Percentiles rank a stretch among this genome's conserved stretches.
Conservation (phyloP, 2,797 vertebrate genomes). For the Hoplostethus atlanticus region DNA sequence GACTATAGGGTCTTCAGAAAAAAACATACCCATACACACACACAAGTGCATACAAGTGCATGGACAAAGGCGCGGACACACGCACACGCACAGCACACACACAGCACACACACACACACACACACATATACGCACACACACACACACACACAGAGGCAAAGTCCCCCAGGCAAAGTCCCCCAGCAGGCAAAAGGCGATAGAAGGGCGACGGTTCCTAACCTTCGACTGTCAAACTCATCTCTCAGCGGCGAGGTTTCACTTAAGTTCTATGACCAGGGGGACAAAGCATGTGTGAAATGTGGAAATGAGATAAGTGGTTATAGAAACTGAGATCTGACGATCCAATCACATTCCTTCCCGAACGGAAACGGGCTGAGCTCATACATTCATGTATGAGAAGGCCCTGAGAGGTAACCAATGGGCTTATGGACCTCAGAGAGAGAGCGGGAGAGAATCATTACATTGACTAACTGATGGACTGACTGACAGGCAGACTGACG, state of each 20-base stretch:
- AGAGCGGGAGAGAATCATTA: conserved; percentile 70
- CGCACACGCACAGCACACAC: background rate
- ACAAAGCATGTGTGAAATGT: conserved; percentile 47
- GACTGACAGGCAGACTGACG: conserved; percentile 72
- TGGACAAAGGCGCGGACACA: background rate
- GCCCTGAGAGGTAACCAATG: conserved; percentile 72
- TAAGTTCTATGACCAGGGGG: conserved; percentile 34
- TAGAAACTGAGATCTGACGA: conserved; percentile 69
- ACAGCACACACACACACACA: conserved; percentile 1
- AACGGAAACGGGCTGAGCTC: conserved; percentile 60
- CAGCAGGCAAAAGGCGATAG: conserved; percentile 21
- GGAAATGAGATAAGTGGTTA: conserved; percentile 64
- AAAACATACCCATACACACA: conserved; percentile 30
- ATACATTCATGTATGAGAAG: conserved; percentile 81
- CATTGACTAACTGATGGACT: conserved; percentile 79
- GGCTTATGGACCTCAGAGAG: conserved; percentile 70
- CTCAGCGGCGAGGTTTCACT: conserved; percentile 13
- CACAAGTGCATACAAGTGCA: conserved; percentile 8
- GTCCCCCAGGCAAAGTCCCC: conserved; percentile 13
- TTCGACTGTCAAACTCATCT: conserved; percentile 25
- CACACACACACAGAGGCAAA: conserved; percentile 2
- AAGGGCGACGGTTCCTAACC: conserved; percentile 20
- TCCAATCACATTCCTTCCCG: conserved; percentile 67
- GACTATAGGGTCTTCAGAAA: conserved; percentile 61
- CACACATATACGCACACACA: background rate